These are phyloP conservation scores for Diloba caeruleocephala DNA, from an alignment of 2,888 invertebrate species.

Conservation along the genomic window DNA sequence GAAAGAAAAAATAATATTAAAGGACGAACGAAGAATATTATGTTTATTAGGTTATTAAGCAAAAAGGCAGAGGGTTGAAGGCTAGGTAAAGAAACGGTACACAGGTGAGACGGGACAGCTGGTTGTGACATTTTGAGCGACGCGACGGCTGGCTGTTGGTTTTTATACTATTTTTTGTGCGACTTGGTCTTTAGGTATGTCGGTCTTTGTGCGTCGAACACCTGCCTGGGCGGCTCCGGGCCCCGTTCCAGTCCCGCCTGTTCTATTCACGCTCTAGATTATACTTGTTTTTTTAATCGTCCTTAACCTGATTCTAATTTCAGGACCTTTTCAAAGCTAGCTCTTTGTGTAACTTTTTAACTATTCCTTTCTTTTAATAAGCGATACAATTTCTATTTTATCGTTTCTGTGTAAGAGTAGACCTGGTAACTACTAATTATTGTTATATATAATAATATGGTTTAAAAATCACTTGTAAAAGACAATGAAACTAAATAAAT, in stretches of 20 bases:
- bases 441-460: too few species aligned
- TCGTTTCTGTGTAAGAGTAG: too few species aligned
- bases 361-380: slow-evolving; percentile 2
- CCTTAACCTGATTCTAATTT: slow-evolving; percentile 62
- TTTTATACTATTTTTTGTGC: slow-evolving; percentile 73
- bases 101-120: slow-evolving; percentile 77
- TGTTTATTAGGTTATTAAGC: slow-evolving; percentile 46
- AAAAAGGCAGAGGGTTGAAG: slow-evolving; percentile 45
- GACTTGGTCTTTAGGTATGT: slow-evolving; percentile 63
- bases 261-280: slow-evolving; percentile 62
- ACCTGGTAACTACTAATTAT: too few species aligned
- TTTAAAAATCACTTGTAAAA: too few species aligned
- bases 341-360: slow-evolving; percentile 24
- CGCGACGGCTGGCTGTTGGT: slow-evolving; percentile 60
- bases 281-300: slow-evolving; percentile 53
- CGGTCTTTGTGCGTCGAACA: slow-evolving; percentile 76
- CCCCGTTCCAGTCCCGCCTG: slow-evolving; percentile 61
- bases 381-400: not conserved
- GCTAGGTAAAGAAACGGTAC: slow-evolving; percentile 60
- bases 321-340: slow-evolving; percentile 40
- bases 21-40: slow-evolving; percentile 29
- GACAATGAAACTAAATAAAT: too few species aligned
- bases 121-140: slow-evolving; percentile 80
- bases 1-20: slow-evolving; percentile 12
- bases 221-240: slow-evolving; percentile 72